Conservation (phyloP, 2,888 invertebrate species). For the Agrochola litura region DNA sequence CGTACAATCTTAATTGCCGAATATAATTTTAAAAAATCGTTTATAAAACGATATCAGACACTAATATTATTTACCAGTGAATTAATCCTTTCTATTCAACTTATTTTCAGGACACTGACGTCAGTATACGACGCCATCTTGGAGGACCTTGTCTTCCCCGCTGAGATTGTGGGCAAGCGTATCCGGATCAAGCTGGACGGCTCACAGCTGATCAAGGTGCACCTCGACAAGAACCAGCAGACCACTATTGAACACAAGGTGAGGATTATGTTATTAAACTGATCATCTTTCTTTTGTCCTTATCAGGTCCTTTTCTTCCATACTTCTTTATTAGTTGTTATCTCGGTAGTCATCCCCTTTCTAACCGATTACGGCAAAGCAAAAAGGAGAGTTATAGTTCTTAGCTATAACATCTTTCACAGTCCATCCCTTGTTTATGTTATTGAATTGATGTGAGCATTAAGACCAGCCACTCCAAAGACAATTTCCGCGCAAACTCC, state of each 20-base stretch:
- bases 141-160: slow-evolving; percentile 99
- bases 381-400: too few species aligned
- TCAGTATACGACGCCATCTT: slow-evolving; percentile 99
- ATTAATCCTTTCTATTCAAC: neutral
- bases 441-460: too few species aligned
- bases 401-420: too few species aligned
- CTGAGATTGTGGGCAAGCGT: slow-evolving; percentile 99
- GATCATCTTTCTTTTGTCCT: neutral
- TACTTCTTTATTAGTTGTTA: neutral
- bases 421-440: too few species aligned
- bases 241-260: slow-evolving; percentile 99
- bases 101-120: slow-evolving; percentile 94
- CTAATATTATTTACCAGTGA: too few species aligned
- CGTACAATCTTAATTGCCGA: too few species aligned
- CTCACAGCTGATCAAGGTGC: slow-evolving; percentile 98
- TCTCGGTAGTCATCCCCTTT: neutral
- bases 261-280: neutral
- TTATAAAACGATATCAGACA: too few species aligned
- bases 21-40: too few species aligned
- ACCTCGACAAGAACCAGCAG: slow-evolving; percentile 99
- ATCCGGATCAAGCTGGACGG: slow-evolving; percentile 99
- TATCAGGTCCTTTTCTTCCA: too few species aligned
- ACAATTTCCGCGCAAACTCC: too few species aligned
- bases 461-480: too few species aligned
- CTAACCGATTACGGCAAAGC: too few species aligned